phyloP scores from a whole-genome alignment of 2,797 vertebrate species.

The Dromococcyx pavoninus region DNA sequence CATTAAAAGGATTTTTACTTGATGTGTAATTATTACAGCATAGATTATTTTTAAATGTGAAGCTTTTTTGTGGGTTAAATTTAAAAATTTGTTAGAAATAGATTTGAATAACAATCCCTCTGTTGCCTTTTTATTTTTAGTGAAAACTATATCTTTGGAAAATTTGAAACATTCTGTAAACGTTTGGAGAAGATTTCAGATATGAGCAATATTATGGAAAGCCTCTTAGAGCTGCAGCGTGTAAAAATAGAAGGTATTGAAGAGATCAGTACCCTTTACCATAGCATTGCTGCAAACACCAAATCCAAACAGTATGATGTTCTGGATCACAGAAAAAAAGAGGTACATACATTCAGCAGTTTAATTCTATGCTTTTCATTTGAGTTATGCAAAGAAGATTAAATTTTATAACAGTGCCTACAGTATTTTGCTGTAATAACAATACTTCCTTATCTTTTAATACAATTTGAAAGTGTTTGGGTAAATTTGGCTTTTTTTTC shows the following conservation, averaged over 20 bases:
- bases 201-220: slow-evolving; percentile 79
- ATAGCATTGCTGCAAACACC: slow-evolving; percentile 73
- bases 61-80: background rate
- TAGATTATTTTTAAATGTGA: background rate
- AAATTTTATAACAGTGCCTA: background rate
- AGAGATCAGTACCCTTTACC: slow-evolving; percentile 76
- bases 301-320: slow-evolving; percentile 83
- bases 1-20: background rate
- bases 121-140: slow-evolving; percentile 61
- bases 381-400: background rate
- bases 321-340: slow-evolving; percentile 81
- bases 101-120: background rate
- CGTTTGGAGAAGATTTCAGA: slow-evolving; percentile 84
- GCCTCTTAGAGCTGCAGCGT: slow-evolving; percentile 74
- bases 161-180: slow-evolving; percentile 85
- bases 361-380: background rate
- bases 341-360: slow-evolving; percentile 68
- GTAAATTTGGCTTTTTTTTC: background rate
- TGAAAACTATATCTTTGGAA: slow-evolving; percentile 88
- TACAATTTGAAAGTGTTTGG: background rate
- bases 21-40: background rate
- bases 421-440: background rate
- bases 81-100: background rate
- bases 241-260: slow-evolving; percentile 85
- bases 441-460: background rate